Evolutionary conservation across 2,113 vertebrate genomes (phyloP).

Genomic region (Chiloscyllium plagiosum): DNA sequence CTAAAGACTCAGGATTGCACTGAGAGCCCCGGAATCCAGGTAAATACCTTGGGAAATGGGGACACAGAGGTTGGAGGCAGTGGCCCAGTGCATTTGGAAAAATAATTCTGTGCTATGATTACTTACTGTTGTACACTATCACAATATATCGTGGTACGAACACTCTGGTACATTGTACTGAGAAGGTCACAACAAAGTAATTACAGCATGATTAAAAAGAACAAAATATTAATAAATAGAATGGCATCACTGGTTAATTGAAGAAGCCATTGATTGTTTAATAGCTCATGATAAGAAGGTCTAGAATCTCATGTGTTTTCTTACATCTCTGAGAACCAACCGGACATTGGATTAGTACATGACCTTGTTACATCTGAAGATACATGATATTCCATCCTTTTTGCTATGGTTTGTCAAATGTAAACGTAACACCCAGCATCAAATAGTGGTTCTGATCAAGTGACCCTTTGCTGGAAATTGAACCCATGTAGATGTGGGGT

Average conservation of each 20-base stretch:
- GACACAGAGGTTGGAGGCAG: too few species aligned
- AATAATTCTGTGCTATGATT: neutral
- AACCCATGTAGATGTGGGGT: neutral
- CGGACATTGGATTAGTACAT: constrained; percentile 48
- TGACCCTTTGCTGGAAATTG: neutral
- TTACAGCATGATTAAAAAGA: neutral
- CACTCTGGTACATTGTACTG: neutral
- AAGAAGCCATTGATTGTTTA: neutral
- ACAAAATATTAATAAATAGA: neutral
- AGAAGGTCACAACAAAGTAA: neutral
- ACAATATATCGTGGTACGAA: neutral
- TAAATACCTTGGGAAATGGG: too few species aligned
- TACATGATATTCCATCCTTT: constrained; percentile 72
- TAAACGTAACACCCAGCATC: constrained; percentile 8
- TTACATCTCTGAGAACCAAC: constrained; percentile 54
- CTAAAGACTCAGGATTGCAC: too few species aligned
- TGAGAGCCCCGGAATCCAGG: too few species aligned
- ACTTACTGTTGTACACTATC: neutral
- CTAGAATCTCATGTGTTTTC: constrained; percentile 70
- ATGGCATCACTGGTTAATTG: neutral
- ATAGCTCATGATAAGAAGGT: constrained; percentile 43
- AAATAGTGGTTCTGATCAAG: constrained; percentile 21
- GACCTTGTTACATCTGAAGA: constrained; percentile 55
- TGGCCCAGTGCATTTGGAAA: neutral
- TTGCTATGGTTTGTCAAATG: constrained; percentile 50